Evolutionary conservation across 2,888 invertebrate species (phyloP), one percentile per base, ranked within the genome.

Genomic region (Melanotus villosus): DNA sequence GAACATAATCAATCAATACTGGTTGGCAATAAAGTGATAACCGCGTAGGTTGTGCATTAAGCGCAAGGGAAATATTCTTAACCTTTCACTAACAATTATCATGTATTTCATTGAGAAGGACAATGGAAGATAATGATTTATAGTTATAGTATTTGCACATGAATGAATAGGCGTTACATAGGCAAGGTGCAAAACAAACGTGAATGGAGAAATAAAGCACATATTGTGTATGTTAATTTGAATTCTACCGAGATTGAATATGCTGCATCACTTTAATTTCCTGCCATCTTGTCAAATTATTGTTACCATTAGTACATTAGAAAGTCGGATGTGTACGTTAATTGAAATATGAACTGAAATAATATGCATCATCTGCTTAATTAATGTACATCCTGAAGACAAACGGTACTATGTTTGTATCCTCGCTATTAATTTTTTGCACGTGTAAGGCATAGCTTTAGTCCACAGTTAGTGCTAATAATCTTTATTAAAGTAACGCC

Each of bases 131-230:
- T 65, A 60, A 60, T 69, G 60, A 69, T 69, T 69, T 65, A 69
- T 54, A 41, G 38, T 26, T 56, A 41, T 62, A 65, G 59, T 69
- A 73, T 72, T 73, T 73, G 70, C 72, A 73, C 75, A 69, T 75
- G 75, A 75, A 75, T 75, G 73, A 73, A 70, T 72, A 56, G 73
- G 73, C 71, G 73, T 73, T 71, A 32, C 23, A 63, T 52, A 50
- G 56, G 59, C 64, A 67, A 70, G 67, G 65, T 60, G 63, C 50
- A 58, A 65, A 57, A 34, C 32, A 50, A 63, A 21, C 34, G 21
- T 65, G 47, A 65, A 65, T 47, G 58, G 41, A 38, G 23, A 18
- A 30, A 41, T 21, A 34, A 63, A 26, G 52, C 30, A 52, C 32
- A 52, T 32, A 32, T 52, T 52, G 52, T 23, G 41, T 45, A 59